Percentiles rank a stretch among this genome's conserved stretches.
These are phyloP conservation scores for Atrichornis clamosus DNA, from an alignment of 2,113 vertebrate species.

Conservation along the genomic window DNA sequence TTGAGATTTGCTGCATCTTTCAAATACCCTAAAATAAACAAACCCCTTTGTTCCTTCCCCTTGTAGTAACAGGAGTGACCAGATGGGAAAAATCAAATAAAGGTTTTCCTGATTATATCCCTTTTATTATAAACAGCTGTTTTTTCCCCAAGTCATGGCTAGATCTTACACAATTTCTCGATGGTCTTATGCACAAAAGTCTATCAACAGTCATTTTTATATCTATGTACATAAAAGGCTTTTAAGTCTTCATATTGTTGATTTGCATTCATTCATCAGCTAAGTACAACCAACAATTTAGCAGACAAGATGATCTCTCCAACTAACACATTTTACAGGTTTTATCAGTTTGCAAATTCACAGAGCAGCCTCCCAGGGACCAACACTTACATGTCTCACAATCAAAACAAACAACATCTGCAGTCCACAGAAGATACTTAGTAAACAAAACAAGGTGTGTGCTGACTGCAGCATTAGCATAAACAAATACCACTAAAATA, in stretches of 20 bases:
- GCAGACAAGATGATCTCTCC: background rate
- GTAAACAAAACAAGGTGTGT: slow-evolving; percentile 53
- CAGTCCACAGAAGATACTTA: background rate
- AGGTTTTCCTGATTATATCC: slow-evolving; percentile 21
- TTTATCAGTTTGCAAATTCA: slow-evolving; percentile 50
- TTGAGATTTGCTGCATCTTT: background rate
- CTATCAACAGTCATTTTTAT: background rate
- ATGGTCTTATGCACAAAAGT: background rate
- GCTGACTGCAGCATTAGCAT: slow-evolving; percentile 11
- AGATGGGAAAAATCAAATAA: slow-evolving; percentile 38
- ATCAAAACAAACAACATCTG: slow-evolving; percentile 53
- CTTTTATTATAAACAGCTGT: slow-evolving; percentile 23
- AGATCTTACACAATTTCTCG: background rate
- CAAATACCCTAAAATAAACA: slow-evolving; percentile 14
- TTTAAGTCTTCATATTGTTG: background rate
- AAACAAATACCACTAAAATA: slow-evolving; percentile 21
- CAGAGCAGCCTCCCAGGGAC: background rate
- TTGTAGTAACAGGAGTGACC: slow-evolving; percentile 13
- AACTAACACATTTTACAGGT: slow-evolving; percentile 33
- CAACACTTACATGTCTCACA: slow-evolving; percentile 24
- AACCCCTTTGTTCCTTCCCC: background rate
- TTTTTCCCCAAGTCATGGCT: background rate
- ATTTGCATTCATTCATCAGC: background rate
- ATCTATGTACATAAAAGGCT: background rate
- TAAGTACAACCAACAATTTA: background rate